Evolutionary conservation across 2,888 invertebrate species (phyloP).

Genomic region (Apotomis turbidana): DNA sequence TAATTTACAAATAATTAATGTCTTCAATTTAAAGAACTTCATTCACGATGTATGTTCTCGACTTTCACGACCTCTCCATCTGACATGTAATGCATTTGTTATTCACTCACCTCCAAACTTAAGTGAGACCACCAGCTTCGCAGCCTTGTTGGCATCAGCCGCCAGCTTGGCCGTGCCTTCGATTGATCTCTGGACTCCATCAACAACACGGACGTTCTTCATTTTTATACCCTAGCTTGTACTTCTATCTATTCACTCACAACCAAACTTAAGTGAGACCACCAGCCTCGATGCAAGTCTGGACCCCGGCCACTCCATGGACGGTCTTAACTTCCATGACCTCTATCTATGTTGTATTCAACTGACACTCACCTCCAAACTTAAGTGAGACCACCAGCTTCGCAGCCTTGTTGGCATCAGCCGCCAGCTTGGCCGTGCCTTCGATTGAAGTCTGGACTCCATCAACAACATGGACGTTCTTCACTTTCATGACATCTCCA

Average conservation of each 20-base stretch:
- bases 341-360: conserved; percentile 80
- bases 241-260: conserved; percentile 68
- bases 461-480: conserved; percentile 66
- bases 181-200: conserved; percentile 63
- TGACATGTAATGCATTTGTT: too few species aligned
- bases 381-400: conserved; percentile 68
- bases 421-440: conserved; percentile 65
- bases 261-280: conserved; percentile 66
- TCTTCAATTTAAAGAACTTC: too few species aligned
- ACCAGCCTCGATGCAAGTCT: conserved; percentile 65
- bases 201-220: conserved; percentile 71
- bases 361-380: conserved; percentile 76
- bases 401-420: conserved; percentile 75
- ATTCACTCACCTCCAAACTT: neutral
- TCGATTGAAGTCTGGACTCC: conserved; percentile 65
- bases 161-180: conserved; percentile 69
- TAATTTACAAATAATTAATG: too few species aligned
- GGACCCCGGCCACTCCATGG: conserved; percentile 64
- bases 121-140: conserved; percentile 65
- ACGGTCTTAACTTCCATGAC: conserved; percentile 67
- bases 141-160: conserved; percentile 74
- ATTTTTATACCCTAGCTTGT: conserved; percentile 68
- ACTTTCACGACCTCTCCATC: too few species aligned
- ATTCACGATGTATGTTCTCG: too few species aligned
- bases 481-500: conserved; percentile 65